Evolutionary conservation across 2,888 invertebrate species (phyloP).

Genomic region (Timema podura): DNA sequence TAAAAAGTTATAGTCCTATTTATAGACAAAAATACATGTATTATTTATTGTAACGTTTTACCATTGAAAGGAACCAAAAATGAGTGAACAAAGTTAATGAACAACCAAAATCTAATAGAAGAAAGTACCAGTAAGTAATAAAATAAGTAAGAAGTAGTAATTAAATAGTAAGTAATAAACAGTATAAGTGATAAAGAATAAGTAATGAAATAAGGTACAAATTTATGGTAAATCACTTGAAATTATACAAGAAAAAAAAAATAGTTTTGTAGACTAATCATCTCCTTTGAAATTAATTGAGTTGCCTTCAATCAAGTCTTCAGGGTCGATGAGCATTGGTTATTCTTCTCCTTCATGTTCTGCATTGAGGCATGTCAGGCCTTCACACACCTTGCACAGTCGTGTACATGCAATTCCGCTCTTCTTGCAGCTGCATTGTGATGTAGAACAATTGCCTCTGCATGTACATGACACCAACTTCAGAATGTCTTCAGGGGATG

Average conservation of each 20-base stretch:
- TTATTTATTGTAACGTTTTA: background rate
- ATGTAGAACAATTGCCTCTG: background rate
- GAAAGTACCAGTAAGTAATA: conserved; percentile 1
- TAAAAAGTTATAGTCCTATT: background rate
- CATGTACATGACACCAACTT: background rate
- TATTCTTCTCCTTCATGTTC: too few relatives aligned
- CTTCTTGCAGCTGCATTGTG: conserved; percentile 5
- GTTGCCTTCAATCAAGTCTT: too few relatives aligned
- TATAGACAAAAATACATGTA: background rate
- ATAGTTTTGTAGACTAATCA: too few relatives aligned
- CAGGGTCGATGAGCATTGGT: too few relatives aligned
- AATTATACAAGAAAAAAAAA: too few relatives aligned
- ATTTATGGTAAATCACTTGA: too few relatives aligned
- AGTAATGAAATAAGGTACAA: background rate
- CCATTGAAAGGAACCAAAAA: background rate
- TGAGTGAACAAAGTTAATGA: background rate
- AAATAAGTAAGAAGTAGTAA: background rate
- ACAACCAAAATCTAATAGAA: background rate
- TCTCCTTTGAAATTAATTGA: too few relatives aligned
- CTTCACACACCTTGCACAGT: too few relatives aligned
- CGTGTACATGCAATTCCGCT: background rate
- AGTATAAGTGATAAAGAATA: background rate
- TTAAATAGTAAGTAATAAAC: background rate
- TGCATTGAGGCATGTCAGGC: too few relatives aligned
- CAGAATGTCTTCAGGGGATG: conserved; percentile 1